Base-by-base conservation (phyloP, 2,113 vertebrate genomes). In the Erythrolamprus reginae region DNA sequence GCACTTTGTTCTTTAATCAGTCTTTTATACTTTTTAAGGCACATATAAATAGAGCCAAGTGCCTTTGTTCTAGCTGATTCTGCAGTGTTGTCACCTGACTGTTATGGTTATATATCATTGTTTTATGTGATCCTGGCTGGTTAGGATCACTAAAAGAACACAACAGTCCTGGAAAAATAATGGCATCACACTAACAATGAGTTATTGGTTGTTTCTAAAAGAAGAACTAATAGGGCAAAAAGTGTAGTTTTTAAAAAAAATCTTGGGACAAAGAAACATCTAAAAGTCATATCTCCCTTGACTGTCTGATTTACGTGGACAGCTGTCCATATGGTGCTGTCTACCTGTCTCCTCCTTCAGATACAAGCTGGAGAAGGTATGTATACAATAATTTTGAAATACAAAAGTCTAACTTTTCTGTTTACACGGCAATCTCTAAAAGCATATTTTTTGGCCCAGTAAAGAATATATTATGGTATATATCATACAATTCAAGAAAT, bases 341-440 rank as follows among this genome's bases (percentile, higher is more conserved):
- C 95, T 99, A 99, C 92, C 98, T 99, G 93, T 99, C 99, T 0
- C 99, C 99, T 5, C 99, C 99, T 0, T 98, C 99, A 0, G 99
- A 99, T 96, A 99, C 98, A 0, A 99, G 98, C 97, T 99, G 99
- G 99, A 98, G 99, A 96, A 99, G 99, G 99, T 99, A 95, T 95
- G 98, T 97, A 77, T 52, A 24, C 0, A 56, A 53, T 56, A 5
- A 10, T 42, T 53, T 82, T 51, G 77, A 38, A 45, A 45, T 42
- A 15, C 10, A 9, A 33, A 10, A 0, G 6, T 28, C 58, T 26
- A 70, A 51, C 1, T 15, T 8, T 82, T 89, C 50, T 24, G 23
- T 82, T 53, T 33, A 33, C n/a, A 82, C n/a, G 52, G 45, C n/a
- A 1, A 12, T 51, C 21, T 4, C 26, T 89, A 9, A 51, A 50